Percentiles rank a stretch among this genome's conserved stretches.
phyloP scores from a whole-genome alignment of 2,113 vertebrate species.

The Sminthopsis crassicaudata region DNA sequence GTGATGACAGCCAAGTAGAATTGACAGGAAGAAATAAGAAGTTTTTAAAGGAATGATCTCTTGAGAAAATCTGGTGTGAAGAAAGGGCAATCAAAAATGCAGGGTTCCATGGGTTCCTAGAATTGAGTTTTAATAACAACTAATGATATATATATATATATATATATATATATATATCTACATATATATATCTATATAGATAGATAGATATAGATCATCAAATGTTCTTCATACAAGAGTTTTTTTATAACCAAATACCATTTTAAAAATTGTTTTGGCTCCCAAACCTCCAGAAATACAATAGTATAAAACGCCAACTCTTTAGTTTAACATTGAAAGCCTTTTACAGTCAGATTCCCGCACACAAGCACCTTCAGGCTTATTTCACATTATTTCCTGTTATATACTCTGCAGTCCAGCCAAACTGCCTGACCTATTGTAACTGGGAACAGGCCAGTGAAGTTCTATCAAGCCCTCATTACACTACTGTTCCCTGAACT shows the following conservation, averaged over 20 bases:
- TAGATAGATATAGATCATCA: too few relatives aligned
- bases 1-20: neutral
- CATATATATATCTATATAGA: too few relatives aligned
- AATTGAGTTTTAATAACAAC: slow-evolving; percentile 35
- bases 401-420: neutral
- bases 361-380: neutral
- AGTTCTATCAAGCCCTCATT: neutral
- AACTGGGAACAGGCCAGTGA: neutral
- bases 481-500: neutral
- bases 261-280: slow-evolving; percentile 64
- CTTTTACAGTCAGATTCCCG: neutral
- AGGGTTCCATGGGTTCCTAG: slow-evolving; percentile 46
- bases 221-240: slow-evolving; percentile 4
- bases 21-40: slow-evolving; percentile 35
- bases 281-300: neutral
- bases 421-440: neutral
- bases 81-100: neutral
- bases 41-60: slow-evolving; percentile 6
- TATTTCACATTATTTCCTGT: neutral
- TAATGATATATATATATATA: slow-evolving; percentile 45
- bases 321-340: neutral
- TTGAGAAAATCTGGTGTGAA: neutral
- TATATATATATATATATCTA: too few relatives aligned
- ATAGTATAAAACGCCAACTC: slow-evolving; percentile 19
- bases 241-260: slow-evolving; percentile 47